phyloP scores from a whole-genome alignment of 1,140 invertebrate genomes.

The Anagrus nilaparvatae region DNA sequence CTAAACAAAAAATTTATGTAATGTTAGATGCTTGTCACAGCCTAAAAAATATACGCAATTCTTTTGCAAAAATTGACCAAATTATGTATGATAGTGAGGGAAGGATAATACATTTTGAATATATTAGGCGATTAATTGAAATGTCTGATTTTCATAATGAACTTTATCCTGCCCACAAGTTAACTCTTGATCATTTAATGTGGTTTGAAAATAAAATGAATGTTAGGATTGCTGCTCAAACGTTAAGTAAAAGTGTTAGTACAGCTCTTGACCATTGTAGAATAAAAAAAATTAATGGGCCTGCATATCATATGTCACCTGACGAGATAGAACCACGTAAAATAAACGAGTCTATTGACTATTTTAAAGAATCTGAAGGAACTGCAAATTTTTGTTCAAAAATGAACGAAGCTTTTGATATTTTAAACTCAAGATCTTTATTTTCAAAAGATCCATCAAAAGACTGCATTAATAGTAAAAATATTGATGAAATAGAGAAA shows the following conservation, averaged over 20 bases:
- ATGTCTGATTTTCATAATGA: constrained; percentile 1
- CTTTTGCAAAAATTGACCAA: constrained; percentile 12
- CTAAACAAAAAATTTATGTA: constrained; percentile 15
- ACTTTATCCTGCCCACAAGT: not conserved
- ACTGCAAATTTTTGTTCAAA: constrained; percentile 20
- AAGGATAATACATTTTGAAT: constrained; percentile 8
- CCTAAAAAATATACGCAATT: constrained; percentile 20
- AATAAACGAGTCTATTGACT: too few species aligned
- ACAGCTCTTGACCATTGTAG: not conserved
- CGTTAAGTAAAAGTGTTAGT: not conserved
- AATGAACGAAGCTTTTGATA: constrained; percentile 26
- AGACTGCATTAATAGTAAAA: not conserved
- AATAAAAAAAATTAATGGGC: not conserved
- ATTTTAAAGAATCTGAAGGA: constrained; percentile 19
- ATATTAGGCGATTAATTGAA: not conserved
- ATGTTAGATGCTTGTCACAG: constrained; percentile 22
- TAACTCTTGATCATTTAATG: not conserved
- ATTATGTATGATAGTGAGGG: constrained; percentile 11
- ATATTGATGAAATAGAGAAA: not conserved
- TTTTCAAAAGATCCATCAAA: constrained; percentile 11
- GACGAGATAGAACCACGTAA: too few species aligned
- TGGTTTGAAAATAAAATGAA: constrained; percentile 4
- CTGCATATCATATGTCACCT: too few species aligned
- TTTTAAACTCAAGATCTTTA: constrained; percentile 23
- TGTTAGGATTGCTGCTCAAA: not conserved